These are phyloP conservation scores for Leptoclinus maculatus DNA, from an alignment of 2,797 vertebrate species.

Conservation along the genomic window DNA sequence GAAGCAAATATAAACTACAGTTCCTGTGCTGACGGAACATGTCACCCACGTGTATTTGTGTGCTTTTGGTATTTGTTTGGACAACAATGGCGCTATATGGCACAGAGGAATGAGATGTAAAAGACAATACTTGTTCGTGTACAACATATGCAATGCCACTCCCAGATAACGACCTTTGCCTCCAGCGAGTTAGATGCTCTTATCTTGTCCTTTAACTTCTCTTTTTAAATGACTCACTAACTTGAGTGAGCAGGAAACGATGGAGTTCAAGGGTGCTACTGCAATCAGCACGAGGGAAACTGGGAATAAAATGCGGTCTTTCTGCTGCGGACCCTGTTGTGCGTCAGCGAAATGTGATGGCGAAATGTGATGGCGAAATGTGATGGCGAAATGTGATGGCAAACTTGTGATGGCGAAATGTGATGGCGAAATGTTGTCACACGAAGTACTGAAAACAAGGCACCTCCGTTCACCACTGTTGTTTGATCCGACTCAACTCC, in stretches of 20 bases:
- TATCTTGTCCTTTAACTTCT: constrained; percentile 10
- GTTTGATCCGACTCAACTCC: constrained; percentile 43
- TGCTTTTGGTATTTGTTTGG: background rate
- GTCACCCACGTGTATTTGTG: background rate
- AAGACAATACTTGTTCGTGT: background rate
- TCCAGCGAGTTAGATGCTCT: background rate
- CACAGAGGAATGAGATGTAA: background rate
- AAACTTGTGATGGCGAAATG: too few relatives aligned
- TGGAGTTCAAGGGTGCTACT: constrained; percentile 27
- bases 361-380: constrained; percentile 57
- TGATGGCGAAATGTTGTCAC: constrained; percentile 57
- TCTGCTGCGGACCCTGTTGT: constrained; percentile 51
- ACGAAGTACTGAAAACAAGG: constrained; percentile 26
- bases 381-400: too few relatives aligned
- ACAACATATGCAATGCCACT: background rate
- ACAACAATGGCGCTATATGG: background rate
- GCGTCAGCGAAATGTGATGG: constrained; percentile 59
- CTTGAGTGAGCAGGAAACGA: constrained; percentile 6
- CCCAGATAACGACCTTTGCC: background rate
- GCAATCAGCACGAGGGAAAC: constrained; percentile 24
- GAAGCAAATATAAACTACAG: background rate
- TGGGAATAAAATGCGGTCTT: constrained; percentile 37
- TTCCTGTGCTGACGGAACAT: background rate
- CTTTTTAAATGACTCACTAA: constrained; percentile 13
- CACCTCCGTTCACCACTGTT: background rate